Evolutionary conservation across 64 coral and sea anemone genomes (phyloP).

Genomic region (Cladopsammia gracilis): DNA sequence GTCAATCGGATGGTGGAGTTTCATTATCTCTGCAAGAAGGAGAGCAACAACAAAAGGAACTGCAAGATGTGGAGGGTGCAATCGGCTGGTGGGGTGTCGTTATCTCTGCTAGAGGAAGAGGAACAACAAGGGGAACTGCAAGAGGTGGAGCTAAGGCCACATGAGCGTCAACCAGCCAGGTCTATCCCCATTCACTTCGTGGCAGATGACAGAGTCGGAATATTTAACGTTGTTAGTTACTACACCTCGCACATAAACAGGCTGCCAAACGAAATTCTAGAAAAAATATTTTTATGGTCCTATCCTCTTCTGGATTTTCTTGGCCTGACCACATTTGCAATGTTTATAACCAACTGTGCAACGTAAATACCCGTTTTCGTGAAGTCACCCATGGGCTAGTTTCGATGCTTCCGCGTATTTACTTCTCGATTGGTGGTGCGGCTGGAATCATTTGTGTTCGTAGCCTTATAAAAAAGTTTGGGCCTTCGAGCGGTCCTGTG

Average conservation of each 20-base stretch:
- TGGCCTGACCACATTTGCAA: slow-evolving; percentile 59
- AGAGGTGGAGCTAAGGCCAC: background rate
- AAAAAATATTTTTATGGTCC: slow-evolving; percentile 33
- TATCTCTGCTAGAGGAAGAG: background rate
- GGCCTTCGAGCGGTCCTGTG: slow-evolving; percentile 18
- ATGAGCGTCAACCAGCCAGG: no score
- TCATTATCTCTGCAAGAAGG: no score
- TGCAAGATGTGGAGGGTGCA: no score
- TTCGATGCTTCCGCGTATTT: slow-evolving; percentile 51
- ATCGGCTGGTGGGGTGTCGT: no score
- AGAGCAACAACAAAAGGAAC: no score
- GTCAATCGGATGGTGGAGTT: no score
- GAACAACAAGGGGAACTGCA: background rate
- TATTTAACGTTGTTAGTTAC: background rate
- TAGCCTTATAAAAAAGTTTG: slow-evolving; percentile 47
- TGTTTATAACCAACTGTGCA: slow-evolving; percentile 42
- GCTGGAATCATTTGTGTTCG: slow-evolving; percentile 23
- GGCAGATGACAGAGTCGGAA: background rate
- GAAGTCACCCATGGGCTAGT: slow-evolving; percentile 24
- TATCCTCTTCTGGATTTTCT: slow-evolving; percentile 51
- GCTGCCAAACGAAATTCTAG: slow-evolving; percentile 52
- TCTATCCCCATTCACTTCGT: slow-evolving; percentile 56
- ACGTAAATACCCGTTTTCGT: slow-evolving; percentile 34
- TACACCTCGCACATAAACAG: background rate
- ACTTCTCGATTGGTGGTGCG: slow-evolving; percentile 44